Evolutionary conservation across 2,888 invertebrate genomes (phyloP).

Genomic region (Zaprionus lineosus): DNA sequence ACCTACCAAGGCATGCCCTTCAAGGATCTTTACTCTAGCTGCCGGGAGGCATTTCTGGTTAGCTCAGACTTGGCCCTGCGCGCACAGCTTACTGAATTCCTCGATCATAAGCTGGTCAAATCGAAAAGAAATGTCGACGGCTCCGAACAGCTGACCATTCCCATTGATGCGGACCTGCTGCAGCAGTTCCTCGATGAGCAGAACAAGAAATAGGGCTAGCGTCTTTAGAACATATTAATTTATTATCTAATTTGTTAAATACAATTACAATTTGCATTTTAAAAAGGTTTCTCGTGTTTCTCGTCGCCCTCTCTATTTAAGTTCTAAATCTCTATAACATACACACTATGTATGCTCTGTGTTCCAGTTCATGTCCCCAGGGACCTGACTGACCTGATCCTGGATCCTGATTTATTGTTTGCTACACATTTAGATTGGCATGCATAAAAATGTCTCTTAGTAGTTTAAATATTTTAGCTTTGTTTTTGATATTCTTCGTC

Average conservation of each 20-base stretch:
- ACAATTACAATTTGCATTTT: constrained; percentile 67
- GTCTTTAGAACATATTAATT: constrained; percentile 69
- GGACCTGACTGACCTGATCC: no score
- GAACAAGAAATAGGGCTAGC: constrained; percentile 67
- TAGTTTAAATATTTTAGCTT: constrained; percentile 38
- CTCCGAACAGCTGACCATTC: constrained; percentile 91
- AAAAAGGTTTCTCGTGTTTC: constrained; percentile 53
- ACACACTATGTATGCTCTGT: constrained; percentile 9
- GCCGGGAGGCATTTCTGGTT: constrained; percentile 94
- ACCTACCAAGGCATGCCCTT: constrained; percentile 94
- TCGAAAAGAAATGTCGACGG: constrained; percentile 91
- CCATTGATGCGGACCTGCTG: constrained; percentile 88
- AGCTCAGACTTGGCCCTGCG: constrained; percentile 95
- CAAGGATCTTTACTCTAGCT: constrained; percentile 92
- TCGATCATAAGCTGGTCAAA: constrained; percentile 96
- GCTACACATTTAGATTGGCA: constrained; percentile 75
- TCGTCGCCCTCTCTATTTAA: constrained; percentile 5
- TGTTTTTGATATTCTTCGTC: constrained; percentile 45
- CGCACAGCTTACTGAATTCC: constrained; percentile 96
- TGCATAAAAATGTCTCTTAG: constrained; percentile 65
- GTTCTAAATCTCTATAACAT: constrained; percentile 35
- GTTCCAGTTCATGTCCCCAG: no score
- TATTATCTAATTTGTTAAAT: constrained; percentile 73
- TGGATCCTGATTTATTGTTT: constrained; percentile 43
- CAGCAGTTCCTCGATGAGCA: constrained; percentile 89